Evolutionary conservation across 2,113 vertebrate genomes (phyloP).

Genomic region (Cavia porcellus): DNA sequence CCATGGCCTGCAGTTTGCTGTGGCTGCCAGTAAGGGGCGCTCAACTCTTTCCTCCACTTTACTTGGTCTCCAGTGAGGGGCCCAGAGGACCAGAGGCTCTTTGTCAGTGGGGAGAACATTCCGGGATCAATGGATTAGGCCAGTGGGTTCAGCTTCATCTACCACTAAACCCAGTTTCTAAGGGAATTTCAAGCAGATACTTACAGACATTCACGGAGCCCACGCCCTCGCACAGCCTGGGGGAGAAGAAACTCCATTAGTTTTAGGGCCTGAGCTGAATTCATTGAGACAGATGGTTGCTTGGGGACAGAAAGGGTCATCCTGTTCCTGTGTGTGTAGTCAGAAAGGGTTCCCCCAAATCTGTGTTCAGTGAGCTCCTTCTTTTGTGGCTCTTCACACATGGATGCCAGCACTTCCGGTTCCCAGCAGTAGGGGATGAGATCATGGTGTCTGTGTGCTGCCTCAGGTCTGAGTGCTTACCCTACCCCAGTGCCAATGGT

Average conservation of each 20-base stretch:
- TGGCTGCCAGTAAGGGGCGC: background rate
- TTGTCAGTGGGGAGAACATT: background rate
- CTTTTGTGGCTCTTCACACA: background rate
- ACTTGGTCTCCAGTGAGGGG: background rate
- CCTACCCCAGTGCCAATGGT: rapidly evolving
- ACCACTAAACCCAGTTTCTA: background rate
- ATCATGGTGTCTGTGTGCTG: background rate
- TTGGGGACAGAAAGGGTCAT: no score
- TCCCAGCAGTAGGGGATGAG: background rate
- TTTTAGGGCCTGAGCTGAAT: background rate
- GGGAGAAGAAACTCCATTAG: constrained; percentile 32
- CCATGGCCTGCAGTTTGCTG: background rate
- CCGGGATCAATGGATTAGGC: background rate
- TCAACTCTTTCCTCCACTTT: background rate
- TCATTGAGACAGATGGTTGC: background rate
- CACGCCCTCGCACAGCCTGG: constrained; percentile 80
- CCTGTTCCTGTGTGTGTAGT: background rate
- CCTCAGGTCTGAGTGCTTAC: background rate
- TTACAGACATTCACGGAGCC: constrained; percentile 83
- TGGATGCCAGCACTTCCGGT: background rate
- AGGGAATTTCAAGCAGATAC: constrained; percentile 33
- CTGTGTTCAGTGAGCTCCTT: background rate
- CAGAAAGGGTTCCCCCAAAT: background rate
- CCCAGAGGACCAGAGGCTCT: background rate
- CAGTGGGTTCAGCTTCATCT: background rate